Evolutionary conservation across 2,888 invertebrate species (phyloP), one percentile per base, ranked within the genome.

Genomic region (Sphaeridia pumilis): DNA sequence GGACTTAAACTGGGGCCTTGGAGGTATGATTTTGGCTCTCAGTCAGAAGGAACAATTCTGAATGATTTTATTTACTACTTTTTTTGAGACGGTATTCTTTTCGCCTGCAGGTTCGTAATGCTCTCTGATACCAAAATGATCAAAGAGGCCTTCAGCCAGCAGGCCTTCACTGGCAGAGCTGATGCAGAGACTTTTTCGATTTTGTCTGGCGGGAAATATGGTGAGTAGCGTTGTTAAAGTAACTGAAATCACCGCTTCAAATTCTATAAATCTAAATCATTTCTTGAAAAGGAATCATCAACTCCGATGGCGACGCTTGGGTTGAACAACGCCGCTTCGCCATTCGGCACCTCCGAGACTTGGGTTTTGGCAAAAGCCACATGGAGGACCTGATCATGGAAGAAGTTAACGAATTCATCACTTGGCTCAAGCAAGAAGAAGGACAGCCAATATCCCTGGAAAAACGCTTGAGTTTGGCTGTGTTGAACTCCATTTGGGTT

Each of bases 61-160:
- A 10, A 10, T 14, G 14, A 10, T 31, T 31, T 31, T 31, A 14
- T 31, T 31, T 10, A 31, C 14, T 7, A 14, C 31, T 31, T 31
- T 31, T 7, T n/a, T n/a, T n/a, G n/a, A n/a, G n/a, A n/a, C n/a
- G n/a, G n/a, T n/a, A n/a, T n/a, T n/a, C n/a, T n/a, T 31, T 31
- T 4, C n/a, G 36, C 20, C n/a, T 7, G 21, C 26, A 46, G 46
- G 22, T 17, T 42, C 12, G 28, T 52, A 20, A 12, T 48, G 12
- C n/a, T 48, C 21, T 26, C 28, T n/a, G 52, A 52, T 27, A 25
- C 21, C 21, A 49, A 52, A 34, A n/a, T 52, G 4, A 27, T 48
- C 2, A 38, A 38, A 20, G 52, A 52, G 27, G 52, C 43, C 2
- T 48, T 52, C 25, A 31, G 25, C 22, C 27, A 47, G 10, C 43